Evolutionary conservation across 2,888 invertebrate genomes (phyloP).

Genomic region (Cosmia pyralina): DNA sequence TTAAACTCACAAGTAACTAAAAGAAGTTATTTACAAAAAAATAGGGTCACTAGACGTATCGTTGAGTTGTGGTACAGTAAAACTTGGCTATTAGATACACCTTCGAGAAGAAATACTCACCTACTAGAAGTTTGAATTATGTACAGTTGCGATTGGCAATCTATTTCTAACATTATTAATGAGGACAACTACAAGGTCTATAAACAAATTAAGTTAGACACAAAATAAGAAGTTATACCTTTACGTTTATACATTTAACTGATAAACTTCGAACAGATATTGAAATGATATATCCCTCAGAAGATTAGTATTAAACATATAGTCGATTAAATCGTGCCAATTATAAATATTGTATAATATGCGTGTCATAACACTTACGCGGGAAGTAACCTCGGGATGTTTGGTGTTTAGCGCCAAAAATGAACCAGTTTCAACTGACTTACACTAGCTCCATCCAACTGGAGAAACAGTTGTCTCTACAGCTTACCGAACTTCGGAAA

Average conservation of each 20-base stretch:
- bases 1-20: conserved; percentile 15
- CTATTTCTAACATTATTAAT: conserved; percentile 28
- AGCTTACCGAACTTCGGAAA: conserved; percentile 21
- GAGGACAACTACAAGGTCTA: conserved; percentile 25
- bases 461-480: conserved; percentile 39
- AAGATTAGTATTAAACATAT: conserved; percentile 58
- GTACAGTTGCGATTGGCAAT: conserved; percentile 23
- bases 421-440: conserved; percentile 63
- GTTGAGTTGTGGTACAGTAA: conserved; percentile 1
- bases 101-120: conserved; percentile 40
- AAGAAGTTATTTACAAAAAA: conserved; percentile 34
- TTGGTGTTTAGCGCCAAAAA: conserved; percentile 71
- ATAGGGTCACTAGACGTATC: background rate
- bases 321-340: conserved; percentile 64
- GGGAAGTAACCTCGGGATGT: conserved; percentile 70
- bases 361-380: conserved; percentile 64
- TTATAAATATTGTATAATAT: conserved; percentile 64
- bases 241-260: conserved; percentile 60
- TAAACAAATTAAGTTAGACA: conserved; percentile 47
- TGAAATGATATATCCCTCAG: conserved; percentile 62
- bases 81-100: conserved; percentile 5
- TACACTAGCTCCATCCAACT: conserved; percentile 52
- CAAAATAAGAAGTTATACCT: conserved; percentile 54
- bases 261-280: conserved; percentile 54
- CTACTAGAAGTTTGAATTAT: conserved; percentile 14